phyloP scores from a whole-genome alignment of 2,113 vertebrate species.

The Percina caprodes region DNA sequence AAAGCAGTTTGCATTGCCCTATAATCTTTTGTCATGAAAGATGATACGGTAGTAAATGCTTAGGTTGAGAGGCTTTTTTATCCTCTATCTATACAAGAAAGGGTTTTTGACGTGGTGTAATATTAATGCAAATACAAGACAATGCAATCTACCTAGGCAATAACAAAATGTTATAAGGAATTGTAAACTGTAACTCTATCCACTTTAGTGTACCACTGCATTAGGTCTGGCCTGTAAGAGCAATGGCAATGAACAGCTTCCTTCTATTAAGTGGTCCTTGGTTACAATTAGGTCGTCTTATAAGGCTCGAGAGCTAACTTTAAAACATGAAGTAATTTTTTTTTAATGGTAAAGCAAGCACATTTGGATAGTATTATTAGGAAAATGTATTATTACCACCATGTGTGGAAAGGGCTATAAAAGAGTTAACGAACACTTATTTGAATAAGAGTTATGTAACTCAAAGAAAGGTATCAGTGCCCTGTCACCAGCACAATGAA shows the following conservation, averaged over 20 bases:
- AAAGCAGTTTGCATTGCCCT: background rate
- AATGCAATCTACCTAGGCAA: background rate
- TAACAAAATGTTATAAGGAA: conserved; percentile 3
- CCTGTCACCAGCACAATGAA: conserved; percentile 21
- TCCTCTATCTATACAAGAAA: background rate
- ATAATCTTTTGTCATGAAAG: background rate
- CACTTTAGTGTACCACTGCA: background rate
- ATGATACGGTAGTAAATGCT: conserved; percentile 15
- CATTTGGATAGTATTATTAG: background rate
- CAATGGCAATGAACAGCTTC: background rate
- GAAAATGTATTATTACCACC: background rate
- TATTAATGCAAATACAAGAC: background rate
- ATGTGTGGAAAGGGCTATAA: background rate
- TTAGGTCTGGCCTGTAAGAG: conserved; percentile 12
- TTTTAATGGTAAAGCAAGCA: background rate
- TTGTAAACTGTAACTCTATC: conserved; percentile 10
- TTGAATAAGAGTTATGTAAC: conserved; percentile 22
- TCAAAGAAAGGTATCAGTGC: background rate
- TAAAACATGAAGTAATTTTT: background rate
- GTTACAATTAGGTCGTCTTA: background rate
- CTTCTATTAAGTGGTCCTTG: background rate
- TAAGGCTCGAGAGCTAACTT: background rate
- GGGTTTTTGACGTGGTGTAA: background rate
- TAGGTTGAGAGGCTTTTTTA: conserved; percentile 1
- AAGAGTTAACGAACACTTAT: conserved; percentile 1